phyloP scores from a whole-genome alignment of 2,797 vertebrate species.

The Gymnothorax reevesii region DNA sequence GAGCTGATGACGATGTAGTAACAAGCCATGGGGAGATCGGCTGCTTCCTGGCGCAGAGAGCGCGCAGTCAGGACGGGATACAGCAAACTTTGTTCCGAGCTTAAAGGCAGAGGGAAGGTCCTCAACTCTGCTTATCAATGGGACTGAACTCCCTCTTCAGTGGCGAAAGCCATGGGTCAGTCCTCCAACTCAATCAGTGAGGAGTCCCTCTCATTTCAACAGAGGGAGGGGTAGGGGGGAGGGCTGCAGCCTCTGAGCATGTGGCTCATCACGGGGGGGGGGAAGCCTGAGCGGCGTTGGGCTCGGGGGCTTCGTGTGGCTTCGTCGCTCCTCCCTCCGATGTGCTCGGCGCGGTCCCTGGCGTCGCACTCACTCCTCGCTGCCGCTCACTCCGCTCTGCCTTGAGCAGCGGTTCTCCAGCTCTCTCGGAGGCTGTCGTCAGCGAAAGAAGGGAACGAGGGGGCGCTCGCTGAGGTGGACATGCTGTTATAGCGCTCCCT shows the following conservation, averaged over 20 bases:
- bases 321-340: not conserved
- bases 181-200: conserved; percentile 34
- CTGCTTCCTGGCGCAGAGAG: conserved; percentile 55
- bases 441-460: not conserved
- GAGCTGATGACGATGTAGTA: conserved; percentile 99
- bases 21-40: conserved; percentile 87
- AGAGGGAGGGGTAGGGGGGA: not conserved
- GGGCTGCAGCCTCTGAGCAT: not conserved
- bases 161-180: conserved; percentile 31
- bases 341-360: not conserved
- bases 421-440: not conserved
- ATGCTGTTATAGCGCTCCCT: conserved; percentile 3
- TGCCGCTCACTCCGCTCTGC: not conserved
- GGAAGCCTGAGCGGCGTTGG: not conserved
- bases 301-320: not conserved
- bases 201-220: conserved; percentile 28
- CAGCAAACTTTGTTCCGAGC: not conserved
- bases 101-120: conserved; percentile 16
- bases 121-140: not conserved
- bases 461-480: not conserved
- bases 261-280: not conserved
- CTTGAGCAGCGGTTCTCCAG: not conserved
- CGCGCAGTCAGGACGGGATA: not conserved
- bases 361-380: not conserved
- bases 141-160: not conserved